phyloP scores from a whole-genome alignment of 1,140 invertebrate genomes.

The Atta cephalotes region DNA sequence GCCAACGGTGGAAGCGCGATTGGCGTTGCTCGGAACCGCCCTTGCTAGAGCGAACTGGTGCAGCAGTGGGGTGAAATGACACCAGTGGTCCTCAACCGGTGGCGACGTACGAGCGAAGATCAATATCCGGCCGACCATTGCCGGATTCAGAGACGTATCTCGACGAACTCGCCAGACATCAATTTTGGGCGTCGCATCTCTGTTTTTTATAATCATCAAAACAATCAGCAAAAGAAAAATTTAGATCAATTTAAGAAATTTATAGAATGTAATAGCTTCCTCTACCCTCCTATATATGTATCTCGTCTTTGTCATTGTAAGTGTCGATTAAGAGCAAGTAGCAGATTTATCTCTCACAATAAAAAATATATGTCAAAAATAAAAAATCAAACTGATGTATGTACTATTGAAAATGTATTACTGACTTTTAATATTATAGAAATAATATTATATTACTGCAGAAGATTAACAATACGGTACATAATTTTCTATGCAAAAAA shows the following conservation, averaged over 20 bases:
- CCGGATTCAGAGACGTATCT: slow-evolving; percentile 70
- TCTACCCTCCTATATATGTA: not conserved
- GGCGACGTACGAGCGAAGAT: slow-evolving; percentile 39
- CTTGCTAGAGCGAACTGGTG: not conserved
- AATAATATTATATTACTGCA: not conserved
- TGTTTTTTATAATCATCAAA: not conserved
- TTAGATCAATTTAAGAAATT: not conserved
- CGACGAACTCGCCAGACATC: slow-evolving; percentile 21
- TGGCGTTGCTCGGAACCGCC: slow-evolving; percentile 62
- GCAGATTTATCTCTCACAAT: slow-evolving; percentile 26
- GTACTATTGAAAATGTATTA: not conserved
- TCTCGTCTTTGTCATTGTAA: slow-evolving; percentile 7
- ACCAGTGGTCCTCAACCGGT: slow-evolving; percentile 65
- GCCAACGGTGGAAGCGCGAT: slow-evolving; percentile 27
- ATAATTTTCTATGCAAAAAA: not conserved
- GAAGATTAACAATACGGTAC: not conserved
- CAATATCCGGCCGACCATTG: slow-evolving; percentile 67
- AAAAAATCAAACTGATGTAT: not conserved
- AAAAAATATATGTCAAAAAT: not conserved
- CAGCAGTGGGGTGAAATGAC: slow-evolving; percentile 32
- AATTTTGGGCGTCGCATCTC: slow-evolving; percentile 36
- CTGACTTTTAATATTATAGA: not conserved
- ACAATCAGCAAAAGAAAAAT: not conserved
- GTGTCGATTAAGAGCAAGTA: slow-evolving; percentile 51
- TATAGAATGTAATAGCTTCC: not conserved